These are phyloP conservation scores for Falco concolor DNA, from an alignment of 2,797 vertebrate genomes.

Conservation along the genomic window DNA sequence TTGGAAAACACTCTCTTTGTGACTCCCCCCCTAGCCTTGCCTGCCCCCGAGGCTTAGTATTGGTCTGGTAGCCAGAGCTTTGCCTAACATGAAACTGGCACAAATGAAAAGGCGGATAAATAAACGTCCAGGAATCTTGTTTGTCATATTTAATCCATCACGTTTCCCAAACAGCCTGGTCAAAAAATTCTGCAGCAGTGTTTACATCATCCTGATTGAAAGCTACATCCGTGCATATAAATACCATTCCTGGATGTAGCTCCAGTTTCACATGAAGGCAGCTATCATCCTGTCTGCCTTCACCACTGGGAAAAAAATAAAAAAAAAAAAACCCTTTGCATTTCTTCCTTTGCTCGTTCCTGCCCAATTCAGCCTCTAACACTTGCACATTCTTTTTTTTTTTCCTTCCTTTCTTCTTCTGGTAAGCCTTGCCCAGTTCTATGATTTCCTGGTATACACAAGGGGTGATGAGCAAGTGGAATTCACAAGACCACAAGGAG, in stretches of 20 bases:
- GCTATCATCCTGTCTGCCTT: neutral
- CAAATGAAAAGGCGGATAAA: constrained; percentile 42
- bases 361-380: neutral
- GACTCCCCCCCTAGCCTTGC: neutral
- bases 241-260: neutral
- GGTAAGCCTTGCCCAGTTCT: fast-evolving
- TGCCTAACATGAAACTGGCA: constrained; percentile 36
- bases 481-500: fast-evolving
- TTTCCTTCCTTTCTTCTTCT: neutral
- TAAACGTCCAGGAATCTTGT: constrained; percentile 32
- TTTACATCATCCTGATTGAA: constrained; percentile 6
- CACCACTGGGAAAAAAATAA: neutral
- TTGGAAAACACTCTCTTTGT: neutral
- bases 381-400: neutral
- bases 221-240: constrained; percentile 12
- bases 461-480: neutral
- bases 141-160: constrained; percentile 51
- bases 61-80: constrained; percentile 11
- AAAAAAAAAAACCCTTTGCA: neutral
- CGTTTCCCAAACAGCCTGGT: constrained; percentile 1
- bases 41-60: neutral
- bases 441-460: neutral
- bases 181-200: neutral
- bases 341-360: neutral
- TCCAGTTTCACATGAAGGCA: constrained; percentile 9